Conservation (phyloP, 2,113 vertebrate genomes). For the Origma solitaria region DNA sequence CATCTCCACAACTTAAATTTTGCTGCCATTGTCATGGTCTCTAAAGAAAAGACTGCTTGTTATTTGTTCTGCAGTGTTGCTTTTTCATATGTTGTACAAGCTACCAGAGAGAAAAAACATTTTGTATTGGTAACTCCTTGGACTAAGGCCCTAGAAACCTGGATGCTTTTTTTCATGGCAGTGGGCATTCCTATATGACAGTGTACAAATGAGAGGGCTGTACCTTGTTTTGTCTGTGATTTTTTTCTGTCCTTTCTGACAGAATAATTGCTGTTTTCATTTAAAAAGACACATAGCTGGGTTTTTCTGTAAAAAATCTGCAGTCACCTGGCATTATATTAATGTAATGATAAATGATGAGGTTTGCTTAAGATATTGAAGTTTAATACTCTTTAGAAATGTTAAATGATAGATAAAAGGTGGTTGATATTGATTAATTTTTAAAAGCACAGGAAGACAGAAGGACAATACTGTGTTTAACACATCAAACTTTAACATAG, state of each 20-base stretch:
- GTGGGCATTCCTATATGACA: background rate
- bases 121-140: background rate
- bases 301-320: background rate
- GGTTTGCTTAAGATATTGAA: background rate
- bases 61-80: background rate
- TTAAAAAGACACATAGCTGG: background rate
- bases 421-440: background rate
- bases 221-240: background rate
- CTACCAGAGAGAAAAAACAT: background rate
- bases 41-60: background rate
- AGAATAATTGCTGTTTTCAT: background rate
- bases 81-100: background rate
- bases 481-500: background rate
- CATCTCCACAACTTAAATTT: background rate
- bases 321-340: background rate
- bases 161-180: background rate
- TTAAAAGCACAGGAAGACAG: background rate
- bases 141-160: background rate
- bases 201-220: background rate
- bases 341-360: background rate
- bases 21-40: background rate
- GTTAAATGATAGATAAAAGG: background rate
- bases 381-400: background rate
- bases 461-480: background rate
- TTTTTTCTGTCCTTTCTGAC: background rate